Percentiles rank a stretch among this genome's conserved stretches.
Evolutionary conservation across 2,113 vertebrate species (phyloP).

Genomic region (Siniperca chuatsi): DNA sequence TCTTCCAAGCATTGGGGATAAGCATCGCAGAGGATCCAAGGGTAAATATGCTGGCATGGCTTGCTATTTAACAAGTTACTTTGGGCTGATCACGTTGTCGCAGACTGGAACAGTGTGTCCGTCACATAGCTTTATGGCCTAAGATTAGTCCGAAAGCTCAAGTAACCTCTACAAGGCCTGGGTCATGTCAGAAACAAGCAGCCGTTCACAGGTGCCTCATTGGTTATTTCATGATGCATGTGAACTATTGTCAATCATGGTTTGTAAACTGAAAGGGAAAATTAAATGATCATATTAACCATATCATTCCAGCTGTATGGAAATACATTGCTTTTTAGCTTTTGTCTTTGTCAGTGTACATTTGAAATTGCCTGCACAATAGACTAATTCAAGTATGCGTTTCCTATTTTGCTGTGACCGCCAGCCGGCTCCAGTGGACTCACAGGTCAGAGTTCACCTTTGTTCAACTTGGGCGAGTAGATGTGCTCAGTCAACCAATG

Average conservation of each 20-base stretch:
- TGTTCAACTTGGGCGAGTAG: background rate
- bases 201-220: constrained; percentile 1
- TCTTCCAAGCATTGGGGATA: background rate
- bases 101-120: constrained; percentile 56
- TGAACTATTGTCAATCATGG: background rate
- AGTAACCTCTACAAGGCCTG: constrained; percentile 59
- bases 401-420: background rate
- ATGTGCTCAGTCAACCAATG: too few species aligned
- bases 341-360: background rate
- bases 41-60: constrained; percentile 56
- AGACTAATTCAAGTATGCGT: background rate
- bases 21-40: constrained; percentile 42
- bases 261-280: background rate
- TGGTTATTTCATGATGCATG: constrained; percentile 20
- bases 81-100: constrained; percentile 69
- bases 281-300: background rate
- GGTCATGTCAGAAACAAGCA: constrained; percentile 56
- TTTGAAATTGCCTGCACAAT: background rate
- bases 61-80: constrained; percentile 68
- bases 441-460: background rate
- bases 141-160: constrained; percentile 79
- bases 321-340: background rate
- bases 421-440: background rate
- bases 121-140: constrained; percentile 71
- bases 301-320: background rate